A percentile compares a stretch with the other conserved stretches of the same genome.
Evolutionary conservation across 2,797 vertebrate genomes (phyloP).

Genomic region (Tiaroga cobitis): DNA sequence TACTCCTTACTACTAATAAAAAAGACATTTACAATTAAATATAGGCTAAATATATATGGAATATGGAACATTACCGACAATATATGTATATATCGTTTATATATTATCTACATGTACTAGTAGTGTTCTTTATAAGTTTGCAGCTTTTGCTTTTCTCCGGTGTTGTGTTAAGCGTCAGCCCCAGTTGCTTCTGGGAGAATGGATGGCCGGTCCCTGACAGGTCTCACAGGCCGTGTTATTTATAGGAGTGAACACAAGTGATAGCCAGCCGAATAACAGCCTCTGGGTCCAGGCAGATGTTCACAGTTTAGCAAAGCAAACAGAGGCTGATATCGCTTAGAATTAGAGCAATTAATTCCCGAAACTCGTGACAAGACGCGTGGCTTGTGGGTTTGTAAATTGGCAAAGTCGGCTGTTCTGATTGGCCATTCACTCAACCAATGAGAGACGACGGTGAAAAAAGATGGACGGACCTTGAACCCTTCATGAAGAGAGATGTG

Average conservation of each 20-base stretch:
- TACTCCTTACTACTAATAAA: background rate
- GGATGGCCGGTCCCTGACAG: conserved; percentile 9
- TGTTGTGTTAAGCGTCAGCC: background rate
- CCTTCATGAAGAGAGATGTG: background rate
- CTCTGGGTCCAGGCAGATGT: conserved; percentile 2
- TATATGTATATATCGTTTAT: no score
- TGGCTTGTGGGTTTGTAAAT: background rate
- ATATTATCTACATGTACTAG: background rate
- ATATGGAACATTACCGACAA: background rate
- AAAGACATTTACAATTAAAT: background rate
- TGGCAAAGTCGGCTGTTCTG: background rate
- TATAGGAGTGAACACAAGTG: conserved; percentile 15
- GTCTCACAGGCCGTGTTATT: conserved; percentile 13
- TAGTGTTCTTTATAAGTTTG: background rate
- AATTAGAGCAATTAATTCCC: background rate
- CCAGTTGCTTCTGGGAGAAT: conserved; percentile 5
- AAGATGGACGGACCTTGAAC: background rate
- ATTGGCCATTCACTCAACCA: background rate
- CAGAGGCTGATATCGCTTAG: background rate
- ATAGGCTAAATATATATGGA: background rate
- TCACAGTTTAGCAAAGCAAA: conserved; percentile 10
- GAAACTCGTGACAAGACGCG: background rate
- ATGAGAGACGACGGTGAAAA: background rate
- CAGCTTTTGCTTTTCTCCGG: background rate
- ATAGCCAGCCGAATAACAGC: background rate